A percentile compares a stretch with the other conserved stretches of the same genome.
These are phyloP conservation scores for Aratinga solstitialis DNA, from an alignment of 2,797 vertebrate genomes.

Conservation along the genomic window DNA sequence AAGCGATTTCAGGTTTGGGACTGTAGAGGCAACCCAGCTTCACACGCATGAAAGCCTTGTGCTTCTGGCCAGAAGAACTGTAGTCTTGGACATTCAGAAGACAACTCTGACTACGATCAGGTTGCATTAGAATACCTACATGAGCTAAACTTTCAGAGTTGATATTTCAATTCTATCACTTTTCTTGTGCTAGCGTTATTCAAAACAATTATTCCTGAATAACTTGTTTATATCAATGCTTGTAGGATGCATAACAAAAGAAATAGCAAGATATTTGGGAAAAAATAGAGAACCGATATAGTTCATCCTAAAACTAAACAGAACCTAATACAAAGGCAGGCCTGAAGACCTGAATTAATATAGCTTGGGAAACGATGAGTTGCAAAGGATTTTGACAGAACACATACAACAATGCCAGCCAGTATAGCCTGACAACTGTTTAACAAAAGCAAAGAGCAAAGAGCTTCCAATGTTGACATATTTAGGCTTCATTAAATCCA, in stretches of 20 bases:
- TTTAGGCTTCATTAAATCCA: slow-evolving; percentile 2
- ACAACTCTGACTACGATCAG: neutral
- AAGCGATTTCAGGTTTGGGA: neutral
- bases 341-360: neutral
- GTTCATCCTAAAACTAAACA: neutral
- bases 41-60: neutral
- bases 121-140: neutral
- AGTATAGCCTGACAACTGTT: neutral
- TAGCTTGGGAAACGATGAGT: neutral
- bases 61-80: neutral
- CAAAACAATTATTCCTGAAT: neutral
- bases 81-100: neutral
- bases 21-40: neutral
- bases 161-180: neutral
- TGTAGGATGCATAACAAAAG: neutral
- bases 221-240: neutral
- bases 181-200: neutral
- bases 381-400: neutral
- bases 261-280: neutral
- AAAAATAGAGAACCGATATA: neutral
- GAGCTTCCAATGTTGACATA: neutral
- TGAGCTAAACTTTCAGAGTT: neutral
- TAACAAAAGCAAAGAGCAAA: neutral
- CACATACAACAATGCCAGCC: neutral
- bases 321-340: neutral